Base-by-base conservation (phyloP, 2,888 invertebrate genomes). In the Microchrysa polita region DNA sequence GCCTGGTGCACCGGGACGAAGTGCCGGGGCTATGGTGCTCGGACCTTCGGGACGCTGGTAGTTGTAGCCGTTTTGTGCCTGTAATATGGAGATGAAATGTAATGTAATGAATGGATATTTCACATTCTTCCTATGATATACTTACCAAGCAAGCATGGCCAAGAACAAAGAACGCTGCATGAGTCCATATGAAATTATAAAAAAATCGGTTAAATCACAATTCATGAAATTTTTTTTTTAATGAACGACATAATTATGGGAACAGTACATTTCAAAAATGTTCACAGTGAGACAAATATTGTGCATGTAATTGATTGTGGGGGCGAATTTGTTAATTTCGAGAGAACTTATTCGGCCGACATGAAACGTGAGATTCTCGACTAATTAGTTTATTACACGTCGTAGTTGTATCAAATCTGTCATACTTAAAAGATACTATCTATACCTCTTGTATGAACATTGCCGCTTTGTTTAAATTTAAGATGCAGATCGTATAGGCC, bases 1-100 rank as follows among this genome's bases (percentile, higher is more conserved):
- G 74, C 78, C 79, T 27, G 79, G 78, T 34, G 79, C 74, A 10
- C 81, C 80, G 22, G 79, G 76, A 44, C 77, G 75, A 16, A 77
- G 76, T n/a, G n/a, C n/a, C 48, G 79, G 76, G 5, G 78, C 76
- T 75, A 75, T 22, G 77, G 77, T 67, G 73, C 77, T 67, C 76
- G 78, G 27, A 78, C 88, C 87, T 67, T 87, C 87, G 7, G 93
- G 93, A 75, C 90, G 88, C 77, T 90, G 90, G 84, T 94, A 94
- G 77, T 88, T 89, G 81, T 94, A 94, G 20, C 93, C 93, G 80
- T 87, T 89, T 86, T 93, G 92, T 72, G 88, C 89, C 90, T 90
- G 48, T 48, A 5, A n/a, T n/a, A n/a, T 34, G 27, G 4, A 34
- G 27, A 34, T 34, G 27, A 7, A 34, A 34, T 34, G 7, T 34